Evolutionary conservation across 2,888 invertebrate genomes (phyloP), one percentile per base, ranked within the genome.

Genomic region (Lordiphosa andalusiaca): DNA sequence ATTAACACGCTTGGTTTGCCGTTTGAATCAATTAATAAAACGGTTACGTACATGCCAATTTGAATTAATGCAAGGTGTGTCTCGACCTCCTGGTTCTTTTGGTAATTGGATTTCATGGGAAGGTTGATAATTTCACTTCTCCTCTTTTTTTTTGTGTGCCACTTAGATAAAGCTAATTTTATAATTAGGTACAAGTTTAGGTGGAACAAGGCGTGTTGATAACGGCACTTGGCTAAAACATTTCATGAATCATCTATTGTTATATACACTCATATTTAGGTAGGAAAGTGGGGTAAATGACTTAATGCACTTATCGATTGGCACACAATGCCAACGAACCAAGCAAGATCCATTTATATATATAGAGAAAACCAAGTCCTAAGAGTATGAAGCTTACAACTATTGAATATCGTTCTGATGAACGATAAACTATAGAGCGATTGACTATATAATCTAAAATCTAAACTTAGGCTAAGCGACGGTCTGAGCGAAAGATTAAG

Each of bases 21-120:
- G 65, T 65, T 68, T 71, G 53, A 69, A 71, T 82, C 77, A 68
- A 74, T 74, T 74, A 77, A 62, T 66, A 68, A 68, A 54, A 62
- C 66, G 41, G 63, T 63, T 63, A 63, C 41, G 67, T 66, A 37
- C 46, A 47, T 50, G 59, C 44, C 53, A 61, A 60, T 62, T 62
- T 50, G 10, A 46, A 40, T 62, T 30, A 46, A 16, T 44, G 16
- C 23, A 37, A 44, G 23, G 44, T 23, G 25, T 16, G 44, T 25
- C 25, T 5, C 62, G 59, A 23, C 30, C 35, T 13, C 16, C 35
- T 44, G 41, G 41, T 33, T 35, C 42, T 21, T 38, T 42, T 58
- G 38, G 23, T 37, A 25, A 37, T 36, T 48, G n/a, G 7, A 13
- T 16, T 60, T 19, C 6, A 16, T 4, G 10, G 25, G 35, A 39